A percentile compares a stretch with the other conserved stretches of the same genome.
Evolutionary conservation across 1,140 invertebrate species (phyloP).

Genomic region (Aphidius ervi): DNA sequence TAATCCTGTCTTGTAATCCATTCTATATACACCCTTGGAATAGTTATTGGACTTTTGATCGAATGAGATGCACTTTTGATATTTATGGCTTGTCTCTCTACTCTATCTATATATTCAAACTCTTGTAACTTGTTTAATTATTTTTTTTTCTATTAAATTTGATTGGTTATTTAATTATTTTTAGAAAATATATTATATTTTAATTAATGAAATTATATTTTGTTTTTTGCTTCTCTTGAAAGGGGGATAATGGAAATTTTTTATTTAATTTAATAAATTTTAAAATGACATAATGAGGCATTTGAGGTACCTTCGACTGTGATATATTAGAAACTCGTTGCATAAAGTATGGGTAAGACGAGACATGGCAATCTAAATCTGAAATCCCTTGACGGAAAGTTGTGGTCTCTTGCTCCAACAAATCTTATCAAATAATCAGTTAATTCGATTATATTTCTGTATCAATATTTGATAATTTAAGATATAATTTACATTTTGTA

Average conservation of each 20-base stretch:
- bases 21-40: slow-evolving; percentile 10
- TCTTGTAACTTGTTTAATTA: neutral
- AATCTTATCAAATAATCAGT: slow-evolving; percentile 19
- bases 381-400: slow-evolving; percentile 15
- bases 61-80: too few relatives aligned
- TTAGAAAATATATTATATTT: too few relatives aligned
- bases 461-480: slow-evolving; percentile 19
- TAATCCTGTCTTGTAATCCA: slow-evolving; percentile 21
- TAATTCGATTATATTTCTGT: slow-evolving; percentile 19
- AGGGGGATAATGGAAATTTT: too few relatives aligned
- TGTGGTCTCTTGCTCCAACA: slow-evolving; percentile 1
- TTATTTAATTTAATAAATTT: too few relatives aligned
- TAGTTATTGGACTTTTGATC: slow-evolving; percentile 5
- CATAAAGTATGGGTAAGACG: slow-evolving; percentile 24
- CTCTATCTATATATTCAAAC: neutral
- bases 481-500: neutral
- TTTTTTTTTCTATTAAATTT: too few relatives aligned
- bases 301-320: neutral
- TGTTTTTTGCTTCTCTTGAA: too few relatives aligned
- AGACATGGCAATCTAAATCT: slow-evolving; percentile 15
- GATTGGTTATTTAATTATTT: too few relatives aligned
- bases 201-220: too few relatives aligned
- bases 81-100: too few relatives aligned
- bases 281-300: too few relatives aligned
- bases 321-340: slow-evolving; percentile 2